phyloP scores from a whole-genome alignment of 2,797 vertebrate genomes.

The Tiaroga cobitis region DNA sequence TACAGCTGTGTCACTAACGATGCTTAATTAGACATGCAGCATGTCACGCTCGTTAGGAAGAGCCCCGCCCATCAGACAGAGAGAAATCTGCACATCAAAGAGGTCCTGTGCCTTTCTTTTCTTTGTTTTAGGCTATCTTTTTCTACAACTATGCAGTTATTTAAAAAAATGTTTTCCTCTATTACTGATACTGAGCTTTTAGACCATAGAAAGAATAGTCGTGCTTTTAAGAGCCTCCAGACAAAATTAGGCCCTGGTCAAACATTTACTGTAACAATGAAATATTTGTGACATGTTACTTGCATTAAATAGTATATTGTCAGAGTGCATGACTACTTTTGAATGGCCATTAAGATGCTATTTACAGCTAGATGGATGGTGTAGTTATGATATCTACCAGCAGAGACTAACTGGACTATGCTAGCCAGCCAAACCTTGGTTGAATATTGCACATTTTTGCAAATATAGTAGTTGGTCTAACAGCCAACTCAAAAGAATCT shows the following conservation, averaged over 20 bases:
- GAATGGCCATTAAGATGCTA: neutral
- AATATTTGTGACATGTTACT: neutral
- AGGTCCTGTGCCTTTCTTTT: neutral
- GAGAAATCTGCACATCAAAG: neutral
- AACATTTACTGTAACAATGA: neutral
- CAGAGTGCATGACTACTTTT: neutral
- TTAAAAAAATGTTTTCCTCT: neutral
- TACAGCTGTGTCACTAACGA: conserved; percentile 37
- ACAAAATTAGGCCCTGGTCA: neutral
- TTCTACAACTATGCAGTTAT: neutral
- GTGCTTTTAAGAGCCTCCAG: neutral
- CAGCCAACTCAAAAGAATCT: neutral
- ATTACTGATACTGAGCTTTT: neutral
- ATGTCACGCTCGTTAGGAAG: conserved; percentile 14
- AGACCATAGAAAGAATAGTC: neutral
- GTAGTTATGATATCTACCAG: neutral
- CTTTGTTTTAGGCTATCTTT: neutral
- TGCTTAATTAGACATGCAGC: conserved; percentile 42
- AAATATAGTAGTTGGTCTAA: neutral
- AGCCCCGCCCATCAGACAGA: conserved; percentile 17
- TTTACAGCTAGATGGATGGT: neutral
- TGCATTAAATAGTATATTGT: neutral
- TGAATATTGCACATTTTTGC: neutral
- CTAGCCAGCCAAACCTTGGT: neutral
- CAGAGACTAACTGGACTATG: neutral